Conservation (phyloP, 2,888 invertebrate species). For the Leucoma salicis region DNA sequence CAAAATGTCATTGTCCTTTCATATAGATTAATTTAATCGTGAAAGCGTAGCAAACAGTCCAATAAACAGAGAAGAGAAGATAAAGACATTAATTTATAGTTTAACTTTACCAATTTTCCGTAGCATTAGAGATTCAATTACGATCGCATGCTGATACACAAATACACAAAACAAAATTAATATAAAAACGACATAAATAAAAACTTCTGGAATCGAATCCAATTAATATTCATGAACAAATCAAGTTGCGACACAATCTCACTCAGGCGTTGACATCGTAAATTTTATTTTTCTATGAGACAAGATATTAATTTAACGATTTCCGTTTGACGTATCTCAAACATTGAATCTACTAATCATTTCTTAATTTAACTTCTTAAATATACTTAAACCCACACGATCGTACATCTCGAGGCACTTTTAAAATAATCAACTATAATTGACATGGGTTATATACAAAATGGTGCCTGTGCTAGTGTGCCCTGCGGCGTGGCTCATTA, state of each 20-base stretch:
- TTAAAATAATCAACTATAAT: slow-evolving; percentile 12
- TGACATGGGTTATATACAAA: slow-evolving; percentile 8
- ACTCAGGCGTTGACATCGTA: background rate
- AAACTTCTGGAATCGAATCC: background rate
- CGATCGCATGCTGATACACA: too few species aligned
- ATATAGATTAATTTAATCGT: too few species aligned
- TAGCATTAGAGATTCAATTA: too few species aligned
- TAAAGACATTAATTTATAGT: too few species aligned
- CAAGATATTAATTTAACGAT: slow-evolving; percentile 2
- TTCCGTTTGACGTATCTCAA: slow-evolving; percentile 1
- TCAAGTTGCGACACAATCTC: background rate
- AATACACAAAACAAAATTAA: too few species aligned
- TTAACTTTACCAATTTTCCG: too few species aligned
- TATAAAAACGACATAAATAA: too few species aligned
- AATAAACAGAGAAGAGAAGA: too few species aligned
- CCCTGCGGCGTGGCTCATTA: slow-evolving; percentile 37
- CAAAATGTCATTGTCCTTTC: too few species aligned
- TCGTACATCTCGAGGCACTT: slow-evolving; percentile 2
- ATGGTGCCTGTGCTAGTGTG: slow-evolving; percentile 4
- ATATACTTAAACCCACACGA: slow-evolving; percentile 28
- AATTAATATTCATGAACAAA: background rate
- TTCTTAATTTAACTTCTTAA: slow-evolving; percentile 18
- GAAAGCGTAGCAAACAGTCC: too few species aligned
- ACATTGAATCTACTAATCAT: slow-evolving; percentile 6
- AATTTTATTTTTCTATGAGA: background rate